Conservation (phyloP, 2,888 invertebrate genomes). For the Orgyia antiqua region DNA sequence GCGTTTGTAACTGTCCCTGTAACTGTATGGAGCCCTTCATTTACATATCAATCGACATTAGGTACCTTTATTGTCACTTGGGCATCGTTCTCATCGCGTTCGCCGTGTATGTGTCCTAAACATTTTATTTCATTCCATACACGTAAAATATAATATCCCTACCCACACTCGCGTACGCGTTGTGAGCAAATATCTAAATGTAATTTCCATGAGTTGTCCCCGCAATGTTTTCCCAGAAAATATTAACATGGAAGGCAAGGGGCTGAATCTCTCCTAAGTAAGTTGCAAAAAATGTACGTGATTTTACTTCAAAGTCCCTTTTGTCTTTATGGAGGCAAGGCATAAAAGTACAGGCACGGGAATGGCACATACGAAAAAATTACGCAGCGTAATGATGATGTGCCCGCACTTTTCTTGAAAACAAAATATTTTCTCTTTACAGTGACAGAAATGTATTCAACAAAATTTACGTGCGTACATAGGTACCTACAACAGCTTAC, state of each 20-base stretch:
- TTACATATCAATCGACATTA: slow-evolving; percentile 70
- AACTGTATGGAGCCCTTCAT: slow-evolving; percentile 58
- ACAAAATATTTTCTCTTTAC: slow-evolving; percentile 72
- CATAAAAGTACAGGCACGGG: slow-evolving; percentile 74
- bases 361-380: slow-evolving; percentile 76
- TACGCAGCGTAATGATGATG: slow-evolving; percentile 76
- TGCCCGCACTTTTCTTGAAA: slow-evolving; percentile 67
- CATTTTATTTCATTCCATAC: slow-evolving; percentile 75
- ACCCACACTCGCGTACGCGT: slow-evolving; percentile 71
- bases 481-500: too few relatives aligned
- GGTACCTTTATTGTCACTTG: slow-evolving; percentile 46
- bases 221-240: slow-evolving; percentile 77
- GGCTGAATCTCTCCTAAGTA: slow-evolving; percentile 77
- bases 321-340: slow-evolving; percentile 76
- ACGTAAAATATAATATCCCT: slow-evolving; percentile 78
- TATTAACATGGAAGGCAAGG: slow-evolving; percentile 76
- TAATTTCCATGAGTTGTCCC: slow-evolving; percentile 78
- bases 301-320: slow-evolving; percentile 79
- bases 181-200: slow-evolving; percentile 77
- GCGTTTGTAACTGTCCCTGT: slow-evolving; percentile 38
- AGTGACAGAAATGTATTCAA: slow-evolving; percentile 67
- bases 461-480: slow-evolving; percentile 43
- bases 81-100: slow-evolving; percentile 19
- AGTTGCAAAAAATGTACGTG: slow-evolving; percentile 79
- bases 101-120: slow-evolving; percentile 56